Evolutionary conservation across 2,797 vertebrate genomes (phyloP).

Genomic region (Cirrhinus mrigala): DNA sequence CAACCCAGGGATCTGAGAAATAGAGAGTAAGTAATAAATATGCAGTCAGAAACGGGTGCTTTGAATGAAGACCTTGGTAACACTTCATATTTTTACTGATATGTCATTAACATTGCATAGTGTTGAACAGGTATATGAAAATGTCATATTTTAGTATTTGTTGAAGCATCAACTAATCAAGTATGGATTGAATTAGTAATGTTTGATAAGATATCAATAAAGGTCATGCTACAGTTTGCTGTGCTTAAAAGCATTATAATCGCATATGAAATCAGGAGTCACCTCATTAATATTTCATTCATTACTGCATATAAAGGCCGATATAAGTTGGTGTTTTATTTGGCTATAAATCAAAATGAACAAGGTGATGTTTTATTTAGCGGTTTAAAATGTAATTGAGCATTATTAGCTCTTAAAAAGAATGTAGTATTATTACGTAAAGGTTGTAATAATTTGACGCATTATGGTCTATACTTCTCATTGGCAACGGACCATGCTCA

Average conservation of each 20-base stretch:
- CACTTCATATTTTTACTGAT: background rate
- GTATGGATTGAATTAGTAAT: background rate
- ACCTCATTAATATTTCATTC: background rate
- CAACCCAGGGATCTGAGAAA: background rate
- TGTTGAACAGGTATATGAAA: background rate
- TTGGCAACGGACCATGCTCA: background rate
- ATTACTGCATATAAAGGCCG: background rate
- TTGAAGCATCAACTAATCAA: background rate
- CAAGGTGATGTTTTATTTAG: background rate
- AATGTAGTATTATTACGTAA: background rate
- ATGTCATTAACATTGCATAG: background rate
- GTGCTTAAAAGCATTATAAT: background rate
- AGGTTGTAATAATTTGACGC: slow-evolving; percentile 15
- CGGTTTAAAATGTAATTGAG: background rate
- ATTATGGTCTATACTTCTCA: slow-evolving; percentile 21
- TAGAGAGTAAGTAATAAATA: background rate
- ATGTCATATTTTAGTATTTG: background rate
- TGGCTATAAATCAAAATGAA: background rate
- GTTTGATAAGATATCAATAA: background rate
- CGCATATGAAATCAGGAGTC: background rate
- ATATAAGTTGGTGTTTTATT: background rate
- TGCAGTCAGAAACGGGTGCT: background rate
- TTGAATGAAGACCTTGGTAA: background rate
- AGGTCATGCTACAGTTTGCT: background rate
- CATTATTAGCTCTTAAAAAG: background rate